These are phyloP conservation scores for Pseudochirops cupreus DNA, from an alignment of 2,797 vertebrate genomes.

Conservation along the genomic window DNA sequence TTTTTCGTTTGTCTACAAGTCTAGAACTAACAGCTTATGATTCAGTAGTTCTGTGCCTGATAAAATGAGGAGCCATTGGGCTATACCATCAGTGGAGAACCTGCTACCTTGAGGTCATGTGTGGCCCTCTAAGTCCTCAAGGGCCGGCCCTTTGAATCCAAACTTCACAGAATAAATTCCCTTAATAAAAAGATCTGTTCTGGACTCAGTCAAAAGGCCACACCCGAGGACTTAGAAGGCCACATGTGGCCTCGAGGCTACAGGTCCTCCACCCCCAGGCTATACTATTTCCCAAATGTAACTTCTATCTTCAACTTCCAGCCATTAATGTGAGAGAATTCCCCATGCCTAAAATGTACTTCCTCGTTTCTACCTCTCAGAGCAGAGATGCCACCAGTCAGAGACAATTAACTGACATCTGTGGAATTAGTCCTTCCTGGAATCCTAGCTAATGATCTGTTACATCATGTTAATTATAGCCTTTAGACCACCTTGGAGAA, in stretches of 20 bases:
- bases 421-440: neutral
- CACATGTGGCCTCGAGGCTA: no score
- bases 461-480: neutral
- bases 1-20: neutral
- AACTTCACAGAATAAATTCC: no score
- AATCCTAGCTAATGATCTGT: neutral
- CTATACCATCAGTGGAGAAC: neutral
- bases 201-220: no score
- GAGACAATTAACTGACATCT: neutral
- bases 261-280: no score
- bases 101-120: no score
- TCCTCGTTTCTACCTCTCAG: neutral
- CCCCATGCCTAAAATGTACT: neutral
- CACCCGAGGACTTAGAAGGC: no score
- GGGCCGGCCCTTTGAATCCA: no score
- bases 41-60: neutral
- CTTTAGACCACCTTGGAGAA: neutral
- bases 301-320: neutral
- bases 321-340: neutral
- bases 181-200: no score
- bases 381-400: neutral
- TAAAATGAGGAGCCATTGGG: neutral
- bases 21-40: neutral
- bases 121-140: no score
- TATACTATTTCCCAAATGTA: neutral